Base-by-base conservation (phyloP, 1,140 invertebrate species). In the Oppia nitens region DNA sequence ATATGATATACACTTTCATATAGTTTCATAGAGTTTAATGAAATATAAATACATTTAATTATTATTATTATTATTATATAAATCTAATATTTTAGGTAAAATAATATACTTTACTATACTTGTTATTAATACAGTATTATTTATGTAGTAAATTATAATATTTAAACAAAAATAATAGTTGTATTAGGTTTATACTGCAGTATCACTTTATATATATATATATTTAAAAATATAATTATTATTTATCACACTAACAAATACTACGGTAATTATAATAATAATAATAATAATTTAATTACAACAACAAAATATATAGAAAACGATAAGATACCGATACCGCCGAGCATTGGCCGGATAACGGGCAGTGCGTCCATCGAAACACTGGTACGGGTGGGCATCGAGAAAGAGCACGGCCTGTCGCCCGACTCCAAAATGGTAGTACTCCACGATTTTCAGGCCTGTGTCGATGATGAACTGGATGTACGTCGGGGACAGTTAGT, bases 401-500 rank as follows among this genome's bases (percentile, higher is more conserved):
- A 94, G 73, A 94, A 94, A 67, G 88, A 92, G 73, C 65, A 68
- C 59, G 73, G 71, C 3, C 72, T 92, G 1, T 87, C 86, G 58
- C 86, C 88, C 2, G 87, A 91, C 68, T 88, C 85, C 49, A 91
- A 92, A 76, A 92, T 93, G 89, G 84, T 93, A 49, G 88, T 94
- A 14, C 74, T 94, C 14, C 87, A 94, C 70, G 90, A 94, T 68
- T 95, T 95, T 71, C 85, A 84, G 3, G 88, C 90, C 0, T 92
- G 89, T 70, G 89, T 93, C 3, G 88, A 94, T 71, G 89, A 94
- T 73, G 91, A 95, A 71, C 73, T 95, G 29, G 82, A 85, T 75
- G 85, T 89, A 32, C 79, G 80, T 68, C 68, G 79, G 59, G 82
- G 82, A 59, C 69, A 85, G 77, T 80, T 91, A 65, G 88, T 93